A percentile compares a stretch with the other conserved stretches of the same genome.
phyloP scores from a whole-genome alignment of 2,797 vertebrate species.

The Astyanax mexicanus region DNA sequence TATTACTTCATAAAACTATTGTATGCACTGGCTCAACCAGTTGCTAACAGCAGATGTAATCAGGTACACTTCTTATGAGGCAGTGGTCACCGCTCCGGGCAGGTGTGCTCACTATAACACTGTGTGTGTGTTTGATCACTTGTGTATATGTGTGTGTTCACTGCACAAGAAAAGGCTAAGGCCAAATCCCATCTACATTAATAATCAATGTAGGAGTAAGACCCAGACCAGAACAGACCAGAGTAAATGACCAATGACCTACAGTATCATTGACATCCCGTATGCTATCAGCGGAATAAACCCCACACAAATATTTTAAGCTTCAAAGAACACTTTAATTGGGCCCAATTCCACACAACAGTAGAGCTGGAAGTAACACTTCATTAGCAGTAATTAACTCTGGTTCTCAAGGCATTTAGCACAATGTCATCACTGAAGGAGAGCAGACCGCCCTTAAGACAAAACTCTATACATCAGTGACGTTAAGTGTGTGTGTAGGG shows the following conservation, averaged over 20 bases:
- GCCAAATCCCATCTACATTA: no score
- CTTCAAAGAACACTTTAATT: slow-evolving; percentile 20
- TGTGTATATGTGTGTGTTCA: no score
- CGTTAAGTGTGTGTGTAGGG: not conserved
- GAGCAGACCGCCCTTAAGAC: slow-evolving; percentile 15
- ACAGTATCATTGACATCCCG: not conserved
- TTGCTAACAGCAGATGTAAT: no score
- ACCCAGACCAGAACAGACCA: not conserved
- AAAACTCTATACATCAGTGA: not conserved
- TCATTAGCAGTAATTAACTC: slow-evolving; percentile 52
- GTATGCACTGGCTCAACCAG: no score
- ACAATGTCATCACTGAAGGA: slow-evolving; percentile 31
- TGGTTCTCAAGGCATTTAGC: slow-evolving; percentile 38
- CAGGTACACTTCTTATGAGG: no score
- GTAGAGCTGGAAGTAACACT: slow-evolving; percentile 43
- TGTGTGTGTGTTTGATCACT: not conserved
- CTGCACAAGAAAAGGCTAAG: no score
- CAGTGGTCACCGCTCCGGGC: no score
- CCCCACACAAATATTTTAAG: not conserved
- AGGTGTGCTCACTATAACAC: no score
- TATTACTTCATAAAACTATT: no score
- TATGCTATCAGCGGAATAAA: not conserved
- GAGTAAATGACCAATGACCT: not conserved
- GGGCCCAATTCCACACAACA: slow-evolving; percentile 19
- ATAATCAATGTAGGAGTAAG: not conserved